Base-by-base conservation (phyloP, 1,140 invertebrate genomes). In the Helicoverpa armigera region DNA sequence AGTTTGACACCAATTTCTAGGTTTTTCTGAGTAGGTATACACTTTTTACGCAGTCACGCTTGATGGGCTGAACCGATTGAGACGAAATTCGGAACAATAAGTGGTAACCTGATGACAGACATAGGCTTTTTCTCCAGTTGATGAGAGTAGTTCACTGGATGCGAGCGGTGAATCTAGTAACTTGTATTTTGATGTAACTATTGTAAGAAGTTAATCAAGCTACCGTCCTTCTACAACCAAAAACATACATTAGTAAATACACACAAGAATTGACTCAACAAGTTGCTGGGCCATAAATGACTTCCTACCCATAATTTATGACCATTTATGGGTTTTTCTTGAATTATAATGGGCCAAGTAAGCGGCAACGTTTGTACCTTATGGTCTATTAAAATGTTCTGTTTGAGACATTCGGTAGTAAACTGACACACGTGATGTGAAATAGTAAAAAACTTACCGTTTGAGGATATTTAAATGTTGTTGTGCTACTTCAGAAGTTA, bases 351-450 rank as follows among this genome's bases (percentile, higher is more conserved):
- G 54, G 14, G 16, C 13, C 48, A 31, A 74, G 54, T 74, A 7
- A 60, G 43, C 35, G 23, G 31, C 12, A 31, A 4, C 48, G 72
- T 51, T 43, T 43, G 72, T 60, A 74, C 23, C 14, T 74, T 60
- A 74, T 74, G 72, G 54, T 60, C 72, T 58, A 74, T 60, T 74
- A 58, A 74, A 14, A 16, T 16, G 12, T 29, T 13, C 51, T 23
- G 13, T 72, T 72, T 29, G 51, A 53, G 14, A 2, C 9, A n/a
- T 74, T n/a, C n/a, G 54, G 54, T 18, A 29, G 31, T 74, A 74
- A 74, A 74, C 48, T 74, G 53, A 74, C 31, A 74, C 58, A 43
- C 72, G 72, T 74, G 72, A 53, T 31, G 69, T 72, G n/a, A 58
- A 43, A 43, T 43, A 43, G 35, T 43, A 43, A 43, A 23, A 18